Evolutionary conservation across 2,113 vertebrate genomes (phyloP).

Genomic region (Columba livia): DNA sequence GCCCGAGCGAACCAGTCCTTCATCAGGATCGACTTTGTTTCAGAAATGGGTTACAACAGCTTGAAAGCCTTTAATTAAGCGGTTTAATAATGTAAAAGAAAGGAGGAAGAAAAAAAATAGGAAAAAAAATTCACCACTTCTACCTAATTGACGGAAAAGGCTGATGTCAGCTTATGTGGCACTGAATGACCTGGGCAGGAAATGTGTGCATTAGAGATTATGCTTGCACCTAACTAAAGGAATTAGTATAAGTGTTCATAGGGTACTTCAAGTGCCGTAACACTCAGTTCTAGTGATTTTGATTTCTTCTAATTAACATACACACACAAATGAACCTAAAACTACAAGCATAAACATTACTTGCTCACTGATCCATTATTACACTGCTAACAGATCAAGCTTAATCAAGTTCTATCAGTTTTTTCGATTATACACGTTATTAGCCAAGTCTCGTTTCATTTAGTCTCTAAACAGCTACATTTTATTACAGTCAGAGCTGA

Average conservation of each 20-base stretch:
- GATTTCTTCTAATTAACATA: slow-evolving; percentile 61
- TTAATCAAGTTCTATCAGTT: slow-evolving; percentile 51
- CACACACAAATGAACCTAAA: slow-evolving; percentile 51
- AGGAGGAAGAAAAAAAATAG: neutral
- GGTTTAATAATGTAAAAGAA: neutral
- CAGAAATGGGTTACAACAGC: neutral
- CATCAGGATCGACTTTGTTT: neutral
- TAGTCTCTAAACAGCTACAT: slow-evolving; percentile 33
- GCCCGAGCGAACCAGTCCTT: neutral
- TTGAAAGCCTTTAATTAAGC: neutral
- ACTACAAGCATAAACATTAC: slow-evolving; percentile 27
- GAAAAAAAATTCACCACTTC: neutral
- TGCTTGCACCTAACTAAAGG: neutral
- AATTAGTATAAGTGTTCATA: slow-evolving; percentile 17
- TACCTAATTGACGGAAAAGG: neutral
- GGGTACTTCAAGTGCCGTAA: slow-evolving; percentile 22
- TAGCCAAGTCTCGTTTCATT: slow-evolving; percentile 62
- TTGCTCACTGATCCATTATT: slow-evolving; percentile 21
- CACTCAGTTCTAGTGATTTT: slow-evolving; percentile 22
- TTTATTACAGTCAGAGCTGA: slow-evolving; percentile 33
- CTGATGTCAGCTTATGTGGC: neutral
- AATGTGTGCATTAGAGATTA: neutral
- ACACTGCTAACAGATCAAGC: slow-evolving; percentile 33
- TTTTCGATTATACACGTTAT: slow-evolving; percentile 63
- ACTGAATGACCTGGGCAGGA: neutral